Evolutionary conservation across 2,113 vertebrate species (phyloP), one percentile per base, ranked within the genome.

Genomic region (Gallinago undulata): DNA sequence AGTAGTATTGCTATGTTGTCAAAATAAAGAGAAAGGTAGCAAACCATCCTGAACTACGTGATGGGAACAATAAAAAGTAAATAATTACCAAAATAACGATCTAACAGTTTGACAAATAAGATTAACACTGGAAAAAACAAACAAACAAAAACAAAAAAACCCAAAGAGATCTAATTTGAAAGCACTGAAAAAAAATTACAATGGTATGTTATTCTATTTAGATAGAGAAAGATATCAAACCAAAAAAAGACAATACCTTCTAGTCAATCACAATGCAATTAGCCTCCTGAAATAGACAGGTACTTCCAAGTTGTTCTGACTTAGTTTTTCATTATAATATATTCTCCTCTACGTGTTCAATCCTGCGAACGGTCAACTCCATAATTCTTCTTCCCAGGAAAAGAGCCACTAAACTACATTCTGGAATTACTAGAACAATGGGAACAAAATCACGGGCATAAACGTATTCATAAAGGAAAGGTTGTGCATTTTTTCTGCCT

Each of bases 361-460:
- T 76, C 57, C 62, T 83, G 74, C 16, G 60, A 64, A 31, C 1
- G 8, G 63, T 8, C 76, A 81, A 11, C 51, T 67, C 67, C 25
- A 17, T 22, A 66, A 37, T 51, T 25, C 56, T 30, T 47, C 51
- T 68, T 33, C 39, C 62, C 31, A 6, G 13, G 7, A 23, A 51
- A 67, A 33, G 2, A 6, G 6, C 76, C 39, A n/a, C 43, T 51
- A 47, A 63, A 35, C 62, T 67, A 13, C 39, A 13, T 9, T 37
- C 27, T 86, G 48, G 23, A 83, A 43, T 13, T 60, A n/a, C 33
- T 60, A 9, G 0, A 4, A 35, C 2, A 63, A 53, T 1, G 4
- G 55, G 62, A 47, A 60, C 19, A 74, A 59, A 39, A 15, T 30
- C 48, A 12, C 2, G 11, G 47, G 6, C 43, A 60, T 18, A 11